Percentiles rank a stretch among this genome's conserved stretches.
These are phyloP conservation scores for Centrocercus urophasianus DNA, from an alignment of 2,113 vertebrate species.

Conservation along the genomic window DNA sequence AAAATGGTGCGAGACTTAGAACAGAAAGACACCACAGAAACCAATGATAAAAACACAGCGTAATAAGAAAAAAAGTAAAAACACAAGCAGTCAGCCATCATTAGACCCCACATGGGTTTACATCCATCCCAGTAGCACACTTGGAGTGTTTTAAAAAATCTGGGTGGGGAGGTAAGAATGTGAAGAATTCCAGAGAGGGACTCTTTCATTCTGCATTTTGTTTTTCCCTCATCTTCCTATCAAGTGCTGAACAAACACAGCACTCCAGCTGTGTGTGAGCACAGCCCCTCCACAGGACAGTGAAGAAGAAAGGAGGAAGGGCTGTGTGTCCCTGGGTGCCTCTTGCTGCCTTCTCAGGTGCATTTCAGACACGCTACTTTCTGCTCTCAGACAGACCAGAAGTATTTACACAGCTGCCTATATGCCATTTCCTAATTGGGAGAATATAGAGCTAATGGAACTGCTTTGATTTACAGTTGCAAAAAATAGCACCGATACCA, in stretches of 20 bases:
- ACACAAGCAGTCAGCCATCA: not conserved
- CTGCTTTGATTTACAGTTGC: constrained; percentile 47
- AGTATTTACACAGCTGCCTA: constrained; percentile 42
- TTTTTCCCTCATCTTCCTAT: constrained; percentile 5
- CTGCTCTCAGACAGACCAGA: not conserved
- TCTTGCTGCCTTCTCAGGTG: no score
- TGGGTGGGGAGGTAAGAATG: constrained; percentile 52
- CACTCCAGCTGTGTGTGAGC: not conserved
- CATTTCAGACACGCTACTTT: no score
- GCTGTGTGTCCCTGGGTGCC: not conserved
- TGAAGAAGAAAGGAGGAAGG: not conserved
- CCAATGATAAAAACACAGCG: not conserved
- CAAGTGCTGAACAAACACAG: not conserved
- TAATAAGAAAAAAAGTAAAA: not conserved
- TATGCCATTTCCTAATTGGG: constrained; percentile 38
- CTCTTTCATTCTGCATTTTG: constrained; percentile 4
- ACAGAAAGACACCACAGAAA: not conserved
- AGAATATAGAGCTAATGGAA: constrained; percentile 15
- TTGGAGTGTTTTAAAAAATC: not conserved
- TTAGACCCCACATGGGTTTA: not conserved
- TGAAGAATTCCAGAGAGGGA: not conserved
- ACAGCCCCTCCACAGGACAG: not conserved
- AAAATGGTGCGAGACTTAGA: not conserved
- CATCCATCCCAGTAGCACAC: not conserved
- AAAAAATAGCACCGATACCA: not conserved